phyloP scores from a whole-genome alignment of 2,888 invertebrate species.

The Apamea crenata region DNA sequence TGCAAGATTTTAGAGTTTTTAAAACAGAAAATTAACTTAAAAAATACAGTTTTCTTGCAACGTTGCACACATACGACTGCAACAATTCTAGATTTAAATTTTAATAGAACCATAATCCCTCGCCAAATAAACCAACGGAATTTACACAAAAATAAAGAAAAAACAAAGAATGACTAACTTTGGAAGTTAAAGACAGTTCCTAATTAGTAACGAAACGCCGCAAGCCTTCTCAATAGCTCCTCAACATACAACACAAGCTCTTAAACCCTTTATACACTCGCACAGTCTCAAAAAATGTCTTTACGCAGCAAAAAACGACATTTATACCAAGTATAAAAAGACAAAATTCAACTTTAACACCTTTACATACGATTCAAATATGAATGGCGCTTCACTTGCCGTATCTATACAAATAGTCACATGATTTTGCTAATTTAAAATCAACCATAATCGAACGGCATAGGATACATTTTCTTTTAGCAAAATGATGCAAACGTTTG shows the following conservation, averaged over 20 bases:
- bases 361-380: not conserved
- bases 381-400: not conserved
- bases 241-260: conserved; percentile 47
- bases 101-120: not conserved
- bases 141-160: conserved; percentile 18
- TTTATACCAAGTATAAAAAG: not conserved
- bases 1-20: too few species aligned
- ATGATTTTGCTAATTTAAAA: not conserved
- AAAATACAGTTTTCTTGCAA: not conserved
- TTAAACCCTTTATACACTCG: conserved; percentile 32
- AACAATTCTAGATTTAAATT: not conserved
- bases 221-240: conserved; percentile 6
- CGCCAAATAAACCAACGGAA: conserved; percentile 13
- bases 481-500: not conserved
- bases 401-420: not conserved
- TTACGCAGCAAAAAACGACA: conserved; percentile 37
- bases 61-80: not conserved
- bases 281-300: conserved; percentile 59
- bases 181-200: conserved; percentile 58
- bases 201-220: conserved; percentile 25
- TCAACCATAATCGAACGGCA: not conserved
- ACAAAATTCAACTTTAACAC: conserved; percentile 5
- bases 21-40: too few species aligned
- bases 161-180: conserved; percentile 54
- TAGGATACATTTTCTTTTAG: not conserved